Evolutionary conservation across 2,888 invertebrate genomes (phyloP).

Genomic region (Amphipoea lucens): DNA sequence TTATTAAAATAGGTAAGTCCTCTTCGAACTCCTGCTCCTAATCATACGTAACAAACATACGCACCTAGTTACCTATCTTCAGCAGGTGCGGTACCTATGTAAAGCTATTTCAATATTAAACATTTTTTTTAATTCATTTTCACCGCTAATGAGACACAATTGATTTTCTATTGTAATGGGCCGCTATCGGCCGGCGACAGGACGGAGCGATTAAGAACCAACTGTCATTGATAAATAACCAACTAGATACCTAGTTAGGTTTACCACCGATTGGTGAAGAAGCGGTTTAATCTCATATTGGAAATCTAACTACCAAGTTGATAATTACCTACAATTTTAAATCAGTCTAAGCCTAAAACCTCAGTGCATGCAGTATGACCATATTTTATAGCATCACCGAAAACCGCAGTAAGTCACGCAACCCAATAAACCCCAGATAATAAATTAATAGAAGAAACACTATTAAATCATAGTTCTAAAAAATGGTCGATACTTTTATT

Average conservation of each 20-base stretch:
- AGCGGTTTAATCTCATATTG: neutral
- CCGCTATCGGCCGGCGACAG: no score
- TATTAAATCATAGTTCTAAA: constrained; percentile 20
- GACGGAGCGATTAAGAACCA: neutral
- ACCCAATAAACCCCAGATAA: neutral
- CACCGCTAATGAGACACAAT: no score
- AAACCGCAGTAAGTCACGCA: neutral
- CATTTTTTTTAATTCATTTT: constrained; percentile 5
- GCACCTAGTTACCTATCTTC: constrained; percentile 41
- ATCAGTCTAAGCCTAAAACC: neutral
- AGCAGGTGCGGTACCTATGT: neutral
- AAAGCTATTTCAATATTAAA: neutral
- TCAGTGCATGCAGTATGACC: neutral
- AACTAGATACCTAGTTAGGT: neutral
- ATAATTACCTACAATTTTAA: constrained; percentile 1
- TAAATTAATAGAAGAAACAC: constrained; percentile 1
- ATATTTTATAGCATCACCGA: constrained; percentile 8
- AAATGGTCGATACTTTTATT: constrained; percentile 65
- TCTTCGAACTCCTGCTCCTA: constrained; percentile 40
- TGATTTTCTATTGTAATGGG: no score
- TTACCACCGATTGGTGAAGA: neutral
- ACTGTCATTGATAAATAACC: neutral
- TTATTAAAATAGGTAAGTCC: constrained; percentile 57
- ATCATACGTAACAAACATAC: constrained; percentile 66
- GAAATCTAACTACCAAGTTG: neutral